These are phyloP conservation scores for Chaenodraco wilsoni DNA, from an alignment of 2,797 vertebrate species.

Conservation along the genomic window DNA sequence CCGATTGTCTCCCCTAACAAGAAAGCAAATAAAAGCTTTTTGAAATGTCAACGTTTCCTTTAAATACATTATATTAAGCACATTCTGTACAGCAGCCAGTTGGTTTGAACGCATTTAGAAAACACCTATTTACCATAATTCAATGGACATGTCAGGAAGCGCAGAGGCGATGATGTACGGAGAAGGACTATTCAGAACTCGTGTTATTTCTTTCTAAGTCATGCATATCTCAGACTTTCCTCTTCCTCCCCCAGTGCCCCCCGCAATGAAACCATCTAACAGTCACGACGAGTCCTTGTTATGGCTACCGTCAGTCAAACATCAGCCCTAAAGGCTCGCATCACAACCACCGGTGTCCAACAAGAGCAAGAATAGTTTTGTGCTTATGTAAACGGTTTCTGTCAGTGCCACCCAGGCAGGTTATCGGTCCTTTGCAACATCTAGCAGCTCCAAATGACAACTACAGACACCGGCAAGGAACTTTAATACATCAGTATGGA, in stretches of 20 bases:
- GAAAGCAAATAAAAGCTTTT: neutral
- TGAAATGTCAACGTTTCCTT: neutral
- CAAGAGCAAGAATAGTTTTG: constrained; percentile 58
- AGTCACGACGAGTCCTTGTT: constrained; percentile 59
- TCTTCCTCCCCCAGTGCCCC: constrained; percentile 42
- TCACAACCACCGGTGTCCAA: constrained; percentile 52
- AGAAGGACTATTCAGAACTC: constrained; percentile 36
- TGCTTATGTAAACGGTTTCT: constrained; percentile 56
- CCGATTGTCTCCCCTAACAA: neutral
- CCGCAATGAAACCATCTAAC: constrained; percentile 40
- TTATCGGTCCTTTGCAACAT: neutral
- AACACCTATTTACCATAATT: neutral
- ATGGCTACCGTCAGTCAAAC: constrained; percentile 69
- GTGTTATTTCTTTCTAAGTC: constrained; percentile 43
- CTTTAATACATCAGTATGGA: neutral
- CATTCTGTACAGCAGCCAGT: neutral
- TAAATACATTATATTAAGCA: neutral
- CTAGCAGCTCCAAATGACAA: neutral
- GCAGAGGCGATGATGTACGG: neutral
- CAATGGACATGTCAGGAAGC: constrained; percentile 24
- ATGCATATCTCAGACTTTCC: constrained; percentile 65
- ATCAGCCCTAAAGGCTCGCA: constrained; percentile 40
- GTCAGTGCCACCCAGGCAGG: constrained; percentile 40
- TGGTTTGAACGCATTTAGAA: neutral
- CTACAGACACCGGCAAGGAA: neutral